A percentile compares a stretch with the other conserved stretches of the same genome.
phyloP scores from a whole-genome alignment of 2,113 vertebrate genomes.

The Phrynosoma blainvillii region DNA sequence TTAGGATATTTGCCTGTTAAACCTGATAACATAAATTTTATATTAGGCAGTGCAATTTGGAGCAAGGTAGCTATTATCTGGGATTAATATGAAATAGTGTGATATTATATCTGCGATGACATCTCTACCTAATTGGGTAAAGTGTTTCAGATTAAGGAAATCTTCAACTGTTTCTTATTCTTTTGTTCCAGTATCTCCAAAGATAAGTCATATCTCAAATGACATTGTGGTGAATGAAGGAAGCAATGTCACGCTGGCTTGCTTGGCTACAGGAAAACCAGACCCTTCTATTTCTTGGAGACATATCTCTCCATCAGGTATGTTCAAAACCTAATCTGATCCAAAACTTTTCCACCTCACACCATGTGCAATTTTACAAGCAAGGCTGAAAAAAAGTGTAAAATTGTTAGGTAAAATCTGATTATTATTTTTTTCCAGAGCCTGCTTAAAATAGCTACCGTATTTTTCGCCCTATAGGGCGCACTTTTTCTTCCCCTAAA shows the following conservation, averaged over 20 bases:
- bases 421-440: background rate
- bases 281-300: constrained; percentile 97
- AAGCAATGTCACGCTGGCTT: constrained; percentile 93
- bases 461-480: too few relatives aligned
- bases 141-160: background rate
- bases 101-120: background rate
- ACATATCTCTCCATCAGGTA: constrained; percentile 97
- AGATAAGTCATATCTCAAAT: constrained; percentile 93
- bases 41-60: background rate
- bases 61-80: background rate
- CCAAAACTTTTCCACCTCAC: accelerated
- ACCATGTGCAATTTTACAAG: background rate
- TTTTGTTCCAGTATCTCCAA: constrained; percentile 89
- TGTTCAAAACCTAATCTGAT: constrained; percentile 29
- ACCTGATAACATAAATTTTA: background rate
- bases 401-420: background rate
- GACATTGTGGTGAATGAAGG: constrained; percentile 95
- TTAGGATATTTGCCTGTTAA: background rate
- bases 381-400: background rate
- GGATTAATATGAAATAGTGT: background rate
- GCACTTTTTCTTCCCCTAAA: too few relatives aligned
- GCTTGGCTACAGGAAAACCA: constrained; percentile 94
- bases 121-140: accelerated
- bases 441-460: background rate
- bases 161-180: background rate